phyloP scores from a whole-genome alignment of 1,140 invertebrate genomes.

The Meloidogyne hapla region DNA sequence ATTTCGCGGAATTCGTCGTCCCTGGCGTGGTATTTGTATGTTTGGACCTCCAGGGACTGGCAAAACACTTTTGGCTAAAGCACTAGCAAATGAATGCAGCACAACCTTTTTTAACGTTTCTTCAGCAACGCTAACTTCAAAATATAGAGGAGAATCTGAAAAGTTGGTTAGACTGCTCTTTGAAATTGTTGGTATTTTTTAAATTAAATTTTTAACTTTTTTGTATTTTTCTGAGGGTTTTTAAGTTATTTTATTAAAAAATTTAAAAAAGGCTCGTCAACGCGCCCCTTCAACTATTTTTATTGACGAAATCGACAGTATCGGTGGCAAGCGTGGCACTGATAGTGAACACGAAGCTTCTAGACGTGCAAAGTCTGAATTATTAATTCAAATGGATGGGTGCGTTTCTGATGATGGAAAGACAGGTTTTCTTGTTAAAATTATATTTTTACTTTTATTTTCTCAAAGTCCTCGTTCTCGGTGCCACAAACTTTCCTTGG shows the following conservation, averaged over 20 bases:
- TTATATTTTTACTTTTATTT: no score
- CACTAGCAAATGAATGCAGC: slow-evolving; percentile 96
- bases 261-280: slow-evolving; percentile 78
- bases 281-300: slow-evolving; percentile 99
- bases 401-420: slow-evolving; percentile 14
- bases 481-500: slow-evolving; percentile 99
- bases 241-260: not conserved
- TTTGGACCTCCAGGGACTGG: slow-evolving; percentile 93
- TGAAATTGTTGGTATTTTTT: slow-evolving; percentile 79
- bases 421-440: slow-evolving; percentile 13
- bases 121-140: slow-evolving; percentile 91
- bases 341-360: slow-evolving; percentile 98
- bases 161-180: slow-evolving; percentile 94
- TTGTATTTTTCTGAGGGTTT: not conserved
- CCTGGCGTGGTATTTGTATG: slow-evolving; percentile 61
- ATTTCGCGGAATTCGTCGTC: slow-evolving; percentile 58
- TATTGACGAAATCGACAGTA: slow-evolving; percentile 98
- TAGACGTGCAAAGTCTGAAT: slow-evolving; percentile 91
- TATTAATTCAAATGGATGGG: slow-evolving; percentile 99
- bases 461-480: slow-evolving; percentile 85
- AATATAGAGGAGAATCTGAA: slow-evolving; percentile 97
- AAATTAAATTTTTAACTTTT: slow-evolving; percentile 25
- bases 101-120: slow-evolving; percentile 99
- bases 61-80: slow-evolving; percentile 98
- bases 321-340: slow-evolving; percentile 90